phyloP scores from a whole-genome alignment of 2,888 invertebrate species.

The Philopedon plagiatum region DNA sequence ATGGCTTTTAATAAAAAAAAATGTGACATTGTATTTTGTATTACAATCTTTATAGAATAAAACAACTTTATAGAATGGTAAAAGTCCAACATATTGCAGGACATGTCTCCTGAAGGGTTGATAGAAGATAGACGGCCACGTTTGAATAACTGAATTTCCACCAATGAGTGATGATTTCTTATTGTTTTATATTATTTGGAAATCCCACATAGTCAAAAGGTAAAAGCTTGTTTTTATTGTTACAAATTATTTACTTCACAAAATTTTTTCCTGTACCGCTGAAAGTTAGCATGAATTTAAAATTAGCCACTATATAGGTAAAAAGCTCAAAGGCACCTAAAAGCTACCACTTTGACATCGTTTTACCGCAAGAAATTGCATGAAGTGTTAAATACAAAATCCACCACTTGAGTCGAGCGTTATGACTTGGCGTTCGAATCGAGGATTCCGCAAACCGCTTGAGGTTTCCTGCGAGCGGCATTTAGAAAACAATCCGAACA shows the following conservation, averaged over 20 bases:
- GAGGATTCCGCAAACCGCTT: conserved; percentile 66
- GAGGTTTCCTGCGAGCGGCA: conserved; percentile 65
- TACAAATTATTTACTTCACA: no score
- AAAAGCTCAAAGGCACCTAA: conserved; percentile 8
- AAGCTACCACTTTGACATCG: conserved; percentile 26
- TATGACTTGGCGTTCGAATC: conserved; percentile 62
- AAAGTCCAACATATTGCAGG: conserved; percentile 41
- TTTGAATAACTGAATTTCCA: conserved; percentile 3
- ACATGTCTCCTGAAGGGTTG: conserved; percentile 29
- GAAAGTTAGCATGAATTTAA: no score
- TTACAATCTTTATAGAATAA: conserved; percentile 51
- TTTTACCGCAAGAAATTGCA: conserved; percentile 36
- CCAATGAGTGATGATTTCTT: background rate
- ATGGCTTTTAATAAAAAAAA: no score
- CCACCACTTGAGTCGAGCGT: conserved; percentile 60
- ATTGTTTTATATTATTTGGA: no score
- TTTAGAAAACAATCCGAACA: conserved; percentile 70
- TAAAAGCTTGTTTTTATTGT: no score
- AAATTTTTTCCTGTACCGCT: no score
- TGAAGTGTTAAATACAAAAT: conserved; percentile 52
- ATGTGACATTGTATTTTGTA: no score
- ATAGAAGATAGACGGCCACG: background rate
- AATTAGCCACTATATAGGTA: conserved; percentile 15
- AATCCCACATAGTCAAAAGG: no score
- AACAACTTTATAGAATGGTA: conserved; percentile 44